A percentile compares a stretch with the other conserved stretches of the same genome.
Conservation (phyloP, 2,797 vertebrate genomes). For the Brotula barbata region DNA sequence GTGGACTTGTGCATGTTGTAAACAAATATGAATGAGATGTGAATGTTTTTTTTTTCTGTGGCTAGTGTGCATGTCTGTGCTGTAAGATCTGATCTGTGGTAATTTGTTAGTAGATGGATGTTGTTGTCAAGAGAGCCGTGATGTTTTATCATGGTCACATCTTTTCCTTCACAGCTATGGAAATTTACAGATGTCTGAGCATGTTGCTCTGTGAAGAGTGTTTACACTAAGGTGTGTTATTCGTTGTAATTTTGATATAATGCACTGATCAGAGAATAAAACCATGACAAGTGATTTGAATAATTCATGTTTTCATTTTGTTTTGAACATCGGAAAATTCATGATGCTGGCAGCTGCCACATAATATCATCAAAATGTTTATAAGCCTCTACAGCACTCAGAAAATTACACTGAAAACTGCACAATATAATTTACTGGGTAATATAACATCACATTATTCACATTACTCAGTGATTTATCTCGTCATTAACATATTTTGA, state of each 20-base stretch:
- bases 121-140: neutral
- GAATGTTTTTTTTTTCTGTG: constrained; percentile 4
- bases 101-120: neutral
- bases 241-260: constrained; percentile 14
- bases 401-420: too few relatives aligned
- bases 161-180: constrained; percentile 3
- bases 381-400: too few relatives aligned
- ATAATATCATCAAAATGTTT: too few relatives aligned
- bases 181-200: constrained; percentile 6
- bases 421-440: too few relatives aligned
- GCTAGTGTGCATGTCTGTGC: neutral
- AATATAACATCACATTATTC: too few relatives aligned
- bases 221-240: constrained; percentile 1
- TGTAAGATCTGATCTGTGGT: constrained; percentile 5
- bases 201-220: constrained; percentile 33
- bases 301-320: neutral
- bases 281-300: neutral
- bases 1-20: constrained; percentile 43
- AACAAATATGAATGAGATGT: constrained; percentile 12
- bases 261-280: constrained; percentile 43
- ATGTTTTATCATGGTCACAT: constrained; percentile 14
- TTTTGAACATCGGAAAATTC: neutral
- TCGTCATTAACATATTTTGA: too few relatives aligned
- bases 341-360: too few relatives aligned
- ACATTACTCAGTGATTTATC: too few relatives aligned